Evolutionary conservation across 2,113 vertebrate genomes (phyloP).

Genomic region (Melanocharis versteri): DNA sequence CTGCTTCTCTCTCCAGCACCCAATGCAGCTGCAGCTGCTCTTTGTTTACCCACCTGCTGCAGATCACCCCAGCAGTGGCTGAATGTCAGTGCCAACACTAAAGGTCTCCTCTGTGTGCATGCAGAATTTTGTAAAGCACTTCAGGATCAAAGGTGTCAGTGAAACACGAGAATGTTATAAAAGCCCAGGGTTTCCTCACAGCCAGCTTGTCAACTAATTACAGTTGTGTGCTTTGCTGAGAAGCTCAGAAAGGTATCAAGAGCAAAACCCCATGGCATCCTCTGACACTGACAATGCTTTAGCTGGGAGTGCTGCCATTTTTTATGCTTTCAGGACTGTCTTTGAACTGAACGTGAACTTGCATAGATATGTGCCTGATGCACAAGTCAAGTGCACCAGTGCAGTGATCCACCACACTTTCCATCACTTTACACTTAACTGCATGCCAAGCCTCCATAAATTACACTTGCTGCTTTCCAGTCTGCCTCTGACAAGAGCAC

Average conservation of each 20-base stretch:
- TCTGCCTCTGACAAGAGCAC: background rate
- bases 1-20: background rate
- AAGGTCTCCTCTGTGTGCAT: background rate
- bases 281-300: constrained; percentile 9
- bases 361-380: constrained; percentile 38
- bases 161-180: background rate
- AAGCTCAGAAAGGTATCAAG: constrained; percentile 14
- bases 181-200: background rate
- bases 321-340: constrained; percentile 37
- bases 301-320: background rate
- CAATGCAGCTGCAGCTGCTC: background rate
- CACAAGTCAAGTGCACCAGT: constrained; percentile 60
- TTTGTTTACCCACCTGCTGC: background rate
- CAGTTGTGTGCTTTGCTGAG: background rate
- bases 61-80: background rate
- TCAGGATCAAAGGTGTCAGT: constrained; percentile 17
- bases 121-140: background rate
- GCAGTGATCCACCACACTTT: constrained; percentile 59
- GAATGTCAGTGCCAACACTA: background rate
- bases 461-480: constrained; percentile 45
- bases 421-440: constrained; percentile 66
- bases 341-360: constrained; percentile 56
- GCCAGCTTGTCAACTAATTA: constrained; percentile 27
- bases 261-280: constrained; percentile 22
- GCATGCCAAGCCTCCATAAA: constrained; percentile 57